Evolutionary conservation across 2,888 invertebrate genomes (phyloP).

Genomic region (Incurvaria masculella): DNA sequence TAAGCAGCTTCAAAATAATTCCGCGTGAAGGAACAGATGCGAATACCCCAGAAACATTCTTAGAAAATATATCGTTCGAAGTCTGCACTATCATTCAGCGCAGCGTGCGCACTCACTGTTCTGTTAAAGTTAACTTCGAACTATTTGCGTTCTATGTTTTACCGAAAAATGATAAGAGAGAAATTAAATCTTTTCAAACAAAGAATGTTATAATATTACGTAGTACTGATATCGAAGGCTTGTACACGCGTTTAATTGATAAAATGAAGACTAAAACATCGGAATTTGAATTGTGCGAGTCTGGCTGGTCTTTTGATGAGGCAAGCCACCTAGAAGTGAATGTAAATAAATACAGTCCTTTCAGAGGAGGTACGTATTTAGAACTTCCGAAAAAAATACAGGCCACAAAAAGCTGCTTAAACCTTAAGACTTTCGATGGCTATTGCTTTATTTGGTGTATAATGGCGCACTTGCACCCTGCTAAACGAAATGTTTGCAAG

Average conservation of each 20-base stretch:
- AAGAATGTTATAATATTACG: conserved; percentile 1
- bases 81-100: background rate
- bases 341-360: too few species aligned
- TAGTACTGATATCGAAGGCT: background rate
- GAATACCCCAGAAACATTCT: conserved; percentile 1
- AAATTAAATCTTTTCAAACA: conserved; percentile 4
- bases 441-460: too few species aligned
- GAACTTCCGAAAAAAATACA: too few species aligned
- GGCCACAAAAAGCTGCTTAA: too few species aligned
- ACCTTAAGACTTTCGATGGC: too few species aligned
- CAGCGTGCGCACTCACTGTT: background rate
- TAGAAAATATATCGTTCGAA: background rate
- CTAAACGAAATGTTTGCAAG: too few species aligned
- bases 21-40: background rate
- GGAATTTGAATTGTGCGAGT: conserved; percentile 1
- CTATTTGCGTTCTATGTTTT: conserved; percentile 2
- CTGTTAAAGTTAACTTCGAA: conserved; percentile 1
- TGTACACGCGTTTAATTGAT: background rate
- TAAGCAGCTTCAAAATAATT: background rate
- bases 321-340: too few species aligned
- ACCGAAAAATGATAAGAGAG: background rate
- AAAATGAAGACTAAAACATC: background rate
- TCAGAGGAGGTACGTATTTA: too few species aligned
- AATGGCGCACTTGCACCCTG: too few species aligned
- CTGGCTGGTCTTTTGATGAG: background rate